These are phyloP conservation scores for Hyaena hyaena DNA, from an alignment of 2,113 vertebrate species.

Conservation along the genomic window DNA sequence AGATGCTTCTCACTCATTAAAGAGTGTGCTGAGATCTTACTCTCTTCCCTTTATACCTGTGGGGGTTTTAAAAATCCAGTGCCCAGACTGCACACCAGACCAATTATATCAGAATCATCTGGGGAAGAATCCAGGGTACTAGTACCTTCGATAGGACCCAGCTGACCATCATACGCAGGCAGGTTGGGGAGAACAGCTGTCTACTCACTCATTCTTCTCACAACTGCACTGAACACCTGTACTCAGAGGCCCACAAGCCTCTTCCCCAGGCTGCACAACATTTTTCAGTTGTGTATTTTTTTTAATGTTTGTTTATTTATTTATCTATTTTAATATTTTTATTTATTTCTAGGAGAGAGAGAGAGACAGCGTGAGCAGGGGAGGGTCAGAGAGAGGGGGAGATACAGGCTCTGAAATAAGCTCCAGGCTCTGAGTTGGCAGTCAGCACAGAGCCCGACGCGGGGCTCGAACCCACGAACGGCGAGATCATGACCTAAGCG, in stretches of 20 bases:
- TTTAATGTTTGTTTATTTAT: too few species aligned
- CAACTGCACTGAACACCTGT: background rate
- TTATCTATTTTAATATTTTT: too few species aligned
- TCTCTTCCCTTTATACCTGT: background rate
- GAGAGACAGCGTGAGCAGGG: too few species aligned
- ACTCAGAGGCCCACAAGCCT: accelerated
- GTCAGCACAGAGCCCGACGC: too few species aligned
- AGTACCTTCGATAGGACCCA: background rate
- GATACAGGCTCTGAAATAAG: too few species aligned
- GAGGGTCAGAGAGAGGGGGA: too few species aligned
- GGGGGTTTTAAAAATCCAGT: background rate
- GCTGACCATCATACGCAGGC: background rate
- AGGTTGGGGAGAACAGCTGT: background rate
- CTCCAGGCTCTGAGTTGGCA: too few species aligned
- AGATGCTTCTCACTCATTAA: background rate
- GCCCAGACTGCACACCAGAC: background rate
- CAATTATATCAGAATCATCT: background rate
- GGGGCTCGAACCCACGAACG: too few species aligned
- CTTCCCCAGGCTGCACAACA: background rate
- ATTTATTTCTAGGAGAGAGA: too few species aligned
- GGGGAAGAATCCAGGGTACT: background rate
- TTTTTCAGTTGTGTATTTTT: background rate
- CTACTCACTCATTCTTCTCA: background rate
- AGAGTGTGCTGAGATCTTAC: background rate
- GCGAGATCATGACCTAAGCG: too few species aligned